Base-by-base conservation (phyloP, 2,888 invertebrate species). In the Phalera bucephala region DNA sequence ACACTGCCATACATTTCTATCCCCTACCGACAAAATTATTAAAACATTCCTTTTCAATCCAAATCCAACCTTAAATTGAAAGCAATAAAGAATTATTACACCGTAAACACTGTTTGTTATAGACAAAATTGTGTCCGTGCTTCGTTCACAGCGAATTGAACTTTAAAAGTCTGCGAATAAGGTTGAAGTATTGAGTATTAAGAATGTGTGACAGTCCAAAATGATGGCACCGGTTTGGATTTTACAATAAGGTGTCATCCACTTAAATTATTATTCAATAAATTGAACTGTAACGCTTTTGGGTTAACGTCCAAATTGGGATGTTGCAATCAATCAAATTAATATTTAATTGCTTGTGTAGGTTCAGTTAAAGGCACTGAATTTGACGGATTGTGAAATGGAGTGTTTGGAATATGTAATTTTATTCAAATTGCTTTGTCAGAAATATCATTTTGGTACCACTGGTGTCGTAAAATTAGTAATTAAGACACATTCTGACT, bases 1-100 rank as follows among this genome's bases (percentile, higher is more conserved):
- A 85, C 74, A 88, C 76, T 88, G 86, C 80, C 88, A 73, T 64
- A 87, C 65, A 82, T 87, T 29, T 72, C 52, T 57, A 60, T 56
- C 64, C 59, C 61, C 51, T 53, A 40, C 29, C 48, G 41, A 54
- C 61, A 54, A 56, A 35, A 30, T 37, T 36, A 38, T 7, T 6
- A 2, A 29, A 14, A 8, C 20, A 26, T n/a, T 15, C 13, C 1
- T 4, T n/a, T n/a, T 22, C 36, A 50, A 20, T 11, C 44, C 14
- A 64, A 48, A 52, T 27, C 32, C 19, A 32, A 63, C 62, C 40
- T 49, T 70, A 58, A 11, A 0, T 0, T 17, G 0, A 0, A 0
- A 5, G 1, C 0, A 6, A 37, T 53, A 60, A 47, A 33, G 29
- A 3, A 25, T 3, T 27, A 4, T 10, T 1, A 1, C 29, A 40